These are phyloP conservation scores for Bos javanicus DNA, from an alignment of 2,113 vertebrate genomes.

Conservation along the genomic window DNA sequence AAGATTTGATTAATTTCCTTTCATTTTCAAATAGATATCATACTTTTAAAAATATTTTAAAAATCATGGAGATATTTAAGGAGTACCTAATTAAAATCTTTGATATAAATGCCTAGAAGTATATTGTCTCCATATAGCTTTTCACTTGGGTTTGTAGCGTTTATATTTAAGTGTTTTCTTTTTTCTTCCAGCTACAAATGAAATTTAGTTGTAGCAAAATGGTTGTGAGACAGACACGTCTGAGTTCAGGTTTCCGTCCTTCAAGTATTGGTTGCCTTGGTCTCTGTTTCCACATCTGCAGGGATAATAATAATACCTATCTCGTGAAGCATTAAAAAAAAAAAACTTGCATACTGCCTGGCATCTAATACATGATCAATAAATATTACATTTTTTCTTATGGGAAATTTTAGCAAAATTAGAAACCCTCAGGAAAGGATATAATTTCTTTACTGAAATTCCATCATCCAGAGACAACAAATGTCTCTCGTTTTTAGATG, in stretches of 20 bases:
- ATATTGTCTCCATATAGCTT: neutral
- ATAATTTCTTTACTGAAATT: neutral
- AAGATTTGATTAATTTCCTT: slow-evolving; percentile 11
- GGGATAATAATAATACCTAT: neutral
- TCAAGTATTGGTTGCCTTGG: neutral
- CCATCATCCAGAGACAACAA: neutral
- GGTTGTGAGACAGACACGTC: neutral
- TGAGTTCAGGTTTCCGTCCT: neutral
- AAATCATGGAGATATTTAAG: neutral
- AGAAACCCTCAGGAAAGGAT: neutral
- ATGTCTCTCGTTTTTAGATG: neutral
- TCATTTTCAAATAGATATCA: slow-evolving; percentile 1
- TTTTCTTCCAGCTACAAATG: neutral
- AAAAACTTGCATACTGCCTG: neutral
- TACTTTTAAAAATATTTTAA: neutral
- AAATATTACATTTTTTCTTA: neutral
- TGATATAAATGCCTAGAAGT: neutral
- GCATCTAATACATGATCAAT: neutral
- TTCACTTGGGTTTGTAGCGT: neutral
- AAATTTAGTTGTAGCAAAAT: neutral
- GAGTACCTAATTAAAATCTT: neutral
- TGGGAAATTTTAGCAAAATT: slow-evolving; percentile 2
- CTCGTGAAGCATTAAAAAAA: neutral
- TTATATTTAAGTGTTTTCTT: neutral
- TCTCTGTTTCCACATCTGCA: neutral